Percentiles rank a stretch among this genome's conserved stretches.
Conservation (phyloP, 2,113 vertebrate genomes). For the Halichoerus grypus region DNA sequence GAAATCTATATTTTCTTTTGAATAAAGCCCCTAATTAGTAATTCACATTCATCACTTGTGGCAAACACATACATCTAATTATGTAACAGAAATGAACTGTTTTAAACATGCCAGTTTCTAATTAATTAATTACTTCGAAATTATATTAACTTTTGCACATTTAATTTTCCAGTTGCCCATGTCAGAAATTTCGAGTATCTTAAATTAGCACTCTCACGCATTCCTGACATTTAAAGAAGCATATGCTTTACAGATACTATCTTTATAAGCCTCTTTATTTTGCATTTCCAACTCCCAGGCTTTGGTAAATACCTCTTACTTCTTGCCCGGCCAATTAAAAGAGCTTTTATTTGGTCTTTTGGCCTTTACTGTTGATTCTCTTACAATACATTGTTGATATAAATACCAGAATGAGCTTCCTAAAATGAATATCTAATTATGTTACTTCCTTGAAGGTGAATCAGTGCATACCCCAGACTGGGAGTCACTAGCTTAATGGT, state of each 20-base stretch:
- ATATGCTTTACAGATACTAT: neutral
- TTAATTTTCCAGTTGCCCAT: neutral
- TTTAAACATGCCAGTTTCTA: neutral
- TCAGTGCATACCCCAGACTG: neutral
- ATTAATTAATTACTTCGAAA: neutral
- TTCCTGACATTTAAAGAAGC: neutral
- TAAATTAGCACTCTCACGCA: neutral
- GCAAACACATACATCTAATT: neutral
- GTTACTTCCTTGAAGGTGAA: neutral
- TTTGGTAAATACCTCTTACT: neutral
- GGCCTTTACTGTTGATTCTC: neutral
- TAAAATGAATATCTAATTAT: neutral
- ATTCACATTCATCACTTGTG: neutral
- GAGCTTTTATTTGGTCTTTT: neutral
- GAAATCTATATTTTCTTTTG: neutral
- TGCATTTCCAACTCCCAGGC: neutral
- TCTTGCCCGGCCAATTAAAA: neutral
- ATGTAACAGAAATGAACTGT: neutral
- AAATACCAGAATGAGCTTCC: neutral
- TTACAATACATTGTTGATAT: neutral
- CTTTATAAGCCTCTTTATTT: neutral
- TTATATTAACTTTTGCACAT: neutral
- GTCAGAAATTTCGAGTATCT: neutral
- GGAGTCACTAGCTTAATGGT: neutral
- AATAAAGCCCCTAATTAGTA: neutral